Evolutionary conservation across 2,888 invertebrate genomes (phyloP).

Genomic region (Plebejus melissa): DNA sequence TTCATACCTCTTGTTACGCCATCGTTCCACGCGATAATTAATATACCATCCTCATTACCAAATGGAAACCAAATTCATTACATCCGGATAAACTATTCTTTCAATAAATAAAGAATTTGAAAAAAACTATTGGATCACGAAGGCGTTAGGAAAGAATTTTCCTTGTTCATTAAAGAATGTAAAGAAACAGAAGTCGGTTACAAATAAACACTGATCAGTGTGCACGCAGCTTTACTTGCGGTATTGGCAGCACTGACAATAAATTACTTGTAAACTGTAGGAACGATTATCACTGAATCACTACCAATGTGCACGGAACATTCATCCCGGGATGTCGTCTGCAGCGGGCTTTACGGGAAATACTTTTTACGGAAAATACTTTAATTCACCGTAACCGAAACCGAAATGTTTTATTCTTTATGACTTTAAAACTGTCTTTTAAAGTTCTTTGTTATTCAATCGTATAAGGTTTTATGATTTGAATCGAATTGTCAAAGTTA

Average conservation of each 20-base stretch:
- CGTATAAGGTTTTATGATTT: neutral
- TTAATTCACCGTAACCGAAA: slow-evolving; percentile 7
- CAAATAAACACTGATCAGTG: neutral
- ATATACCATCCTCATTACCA: too few relatives aligned
- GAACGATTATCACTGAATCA: slow-evolving; percentile 28
- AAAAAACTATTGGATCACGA: too few relatives aligned
- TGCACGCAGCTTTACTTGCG: slow-evolving; percentile 16
- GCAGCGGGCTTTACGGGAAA: slow-evolving; percentile 7
- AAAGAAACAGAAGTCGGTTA: neutral
- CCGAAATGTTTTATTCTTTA: slow-evolving; percentile 3
- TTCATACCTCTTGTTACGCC: too few relatives aligned
- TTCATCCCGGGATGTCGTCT: slow-evolving; percentile 27
- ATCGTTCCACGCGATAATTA: too few relatives aligned
- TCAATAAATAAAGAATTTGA: too few relatives aligned
- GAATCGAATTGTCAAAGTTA: too few relatives aligned
- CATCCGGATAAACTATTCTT: too few relatives aligned
- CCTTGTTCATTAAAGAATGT: neutral
- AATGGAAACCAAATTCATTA: too few relatives aligned
- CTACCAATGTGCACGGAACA: slow-evolving; percentile 22
- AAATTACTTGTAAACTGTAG: slow-evolving; percentile 29
- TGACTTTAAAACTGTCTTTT: neutral
- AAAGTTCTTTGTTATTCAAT: neutral
- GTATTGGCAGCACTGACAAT: slow-evolving; percentile 26
- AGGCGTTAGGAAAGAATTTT: too few relatives aligned
- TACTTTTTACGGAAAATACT: neutral